A percentile compares a stretch with the other conserved stretches of the same genome.
These are phyloP conservation scores for Gallinago jamesoni DNA, from an alignment of 2,113 vertebrate genomes.

Conservation along the genomic window DNA sequence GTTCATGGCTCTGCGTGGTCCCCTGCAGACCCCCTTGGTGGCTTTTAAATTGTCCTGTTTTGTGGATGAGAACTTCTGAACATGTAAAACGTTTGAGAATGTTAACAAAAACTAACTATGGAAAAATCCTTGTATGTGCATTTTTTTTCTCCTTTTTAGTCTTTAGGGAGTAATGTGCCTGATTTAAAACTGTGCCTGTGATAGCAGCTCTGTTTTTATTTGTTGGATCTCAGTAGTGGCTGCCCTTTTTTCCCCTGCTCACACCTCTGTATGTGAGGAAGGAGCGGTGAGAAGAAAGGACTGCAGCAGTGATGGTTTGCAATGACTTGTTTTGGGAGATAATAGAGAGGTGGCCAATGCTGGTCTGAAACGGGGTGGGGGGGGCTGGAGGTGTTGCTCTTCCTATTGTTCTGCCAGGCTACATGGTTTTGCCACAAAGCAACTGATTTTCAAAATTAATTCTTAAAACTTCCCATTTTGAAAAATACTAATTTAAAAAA, in stretches of 20 bases:
- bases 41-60: neutral
- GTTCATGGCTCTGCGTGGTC: neutral
- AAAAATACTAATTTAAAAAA: neutral
- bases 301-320: neutral
- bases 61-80: neutral
- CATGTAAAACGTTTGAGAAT: neutral
- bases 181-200: neutral
- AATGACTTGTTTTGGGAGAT: neutral
- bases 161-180: neutral
- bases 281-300: neutral
- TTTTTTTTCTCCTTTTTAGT: neutral
- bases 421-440: neutral
- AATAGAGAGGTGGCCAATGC: neutral
- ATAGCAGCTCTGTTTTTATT: neutral
- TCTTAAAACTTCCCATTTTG: neutral
- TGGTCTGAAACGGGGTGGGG: neutral
- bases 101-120: neutral
- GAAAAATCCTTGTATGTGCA: neutral
- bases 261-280: neutral
- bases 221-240: neutral
- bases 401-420: neutral
- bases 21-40: neutral
- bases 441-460: neutral
- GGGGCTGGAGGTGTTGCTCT: neutral
- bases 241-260: neutral